phyloP scores from a whole-genome alignment of 2,113 vertebrate genomes.

The Ptyas mucosa region DNA sequence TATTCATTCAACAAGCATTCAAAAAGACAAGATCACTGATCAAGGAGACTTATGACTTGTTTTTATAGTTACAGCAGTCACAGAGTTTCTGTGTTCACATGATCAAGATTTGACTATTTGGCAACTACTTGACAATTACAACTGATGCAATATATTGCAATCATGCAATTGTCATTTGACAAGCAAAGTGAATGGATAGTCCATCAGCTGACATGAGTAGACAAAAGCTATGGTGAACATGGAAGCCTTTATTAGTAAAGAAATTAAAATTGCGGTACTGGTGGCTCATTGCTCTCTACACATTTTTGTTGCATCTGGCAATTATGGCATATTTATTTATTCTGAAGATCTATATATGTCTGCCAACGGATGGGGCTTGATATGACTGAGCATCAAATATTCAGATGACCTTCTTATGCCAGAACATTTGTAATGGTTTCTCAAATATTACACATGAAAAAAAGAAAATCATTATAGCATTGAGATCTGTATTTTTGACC shows the following conservation, averaged over 20 bases:
- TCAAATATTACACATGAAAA: not conserved
- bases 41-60: too few relatives aligned
- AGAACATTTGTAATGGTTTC: not conserved
- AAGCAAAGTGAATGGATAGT: not conserved
- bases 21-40: too few relatives aligned
- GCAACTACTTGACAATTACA: not conserved
- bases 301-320: not conserved
- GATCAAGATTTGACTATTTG: too few relatives aligned
- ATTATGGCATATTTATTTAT: not conserved
- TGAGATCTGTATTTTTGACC: not conserved
- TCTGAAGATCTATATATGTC: not conserved
- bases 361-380: not conserved
- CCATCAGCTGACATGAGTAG: not conserved
- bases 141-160: not conserved
- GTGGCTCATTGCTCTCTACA: not conserved
- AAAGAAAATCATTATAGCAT: not conserved
- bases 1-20: not conserved
- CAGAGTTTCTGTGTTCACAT: too few relatives aligned
- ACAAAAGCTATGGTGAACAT: not conserved
- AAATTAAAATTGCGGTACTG: not conserved
- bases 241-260: not conserved
- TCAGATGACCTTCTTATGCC: not conserved
- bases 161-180: not conserved
- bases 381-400: not conserved
- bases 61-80: too few relatives aligned